Base-by-base conservation (phyloP, 92 coral and sea anemone genomes). In the Phenganax subtilis region DNA sequence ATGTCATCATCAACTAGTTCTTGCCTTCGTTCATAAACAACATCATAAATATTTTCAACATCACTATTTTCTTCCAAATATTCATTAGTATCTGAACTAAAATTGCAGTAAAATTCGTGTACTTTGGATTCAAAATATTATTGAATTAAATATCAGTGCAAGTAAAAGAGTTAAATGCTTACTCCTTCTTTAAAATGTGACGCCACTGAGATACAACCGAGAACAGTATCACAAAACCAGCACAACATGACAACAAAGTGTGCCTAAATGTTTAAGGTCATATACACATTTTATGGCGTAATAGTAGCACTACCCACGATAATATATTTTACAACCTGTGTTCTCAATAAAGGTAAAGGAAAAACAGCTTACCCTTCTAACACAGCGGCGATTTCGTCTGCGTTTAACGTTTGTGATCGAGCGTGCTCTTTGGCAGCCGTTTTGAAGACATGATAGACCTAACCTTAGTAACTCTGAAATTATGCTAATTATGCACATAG, bases 291-390 rank as follows among this genome's bases (percentile, higher is more conserved):
- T 10, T 10, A 57, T 16, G 16, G 11, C 16, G 25, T 20, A 20
- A 20, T 20, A 57, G 16, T 57, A 10, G 63, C 11, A 57, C 16
- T 57, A 57, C 16, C 12, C 11, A 10, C 63, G 11, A 16, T 16
- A 10, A 57, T 57, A 57, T 10, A 16, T 57, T 16, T 57, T 57
- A 57, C 11, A 10, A 16, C 25, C 12, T 57, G 63, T 57, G 12
- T 16, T 57, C 16, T 57, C 63, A 57, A 16, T 57, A 16, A 57
- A 57, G 63, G 6, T 28, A 10, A 12, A 28, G 44, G 12, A 70
- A 66, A 66, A 10, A 6, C 75, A 12, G 75, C 75, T 70, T 70
- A 70, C 75, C 75, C 44, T 70, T 25, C 75, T 30, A 70, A 70
- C 44, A 70, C 28, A 12, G 28, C 75, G 54, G 9, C 8, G n/a